Conservation (phyloP, 2,888 invertebrate genomes). For the Cephus pygmeus region DNA sequence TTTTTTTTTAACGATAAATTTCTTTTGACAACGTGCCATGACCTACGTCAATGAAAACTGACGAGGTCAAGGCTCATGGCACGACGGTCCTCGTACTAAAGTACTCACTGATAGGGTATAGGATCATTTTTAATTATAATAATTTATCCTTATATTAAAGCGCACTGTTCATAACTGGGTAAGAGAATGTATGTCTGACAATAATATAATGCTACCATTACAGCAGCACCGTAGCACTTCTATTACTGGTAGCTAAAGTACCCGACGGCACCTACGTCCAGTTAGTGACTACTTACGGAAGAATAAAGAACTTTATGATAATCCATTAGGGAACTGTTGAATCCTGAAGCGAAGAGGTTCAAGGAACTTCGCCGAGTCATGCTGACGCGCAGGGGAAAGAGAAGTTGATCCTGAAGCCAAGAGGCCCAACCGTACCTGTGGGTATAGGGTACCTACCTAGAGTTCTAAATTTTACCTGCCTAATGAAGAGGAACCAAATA, state of each 20-base stretch:
- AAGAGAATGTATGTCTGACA: not conserved
- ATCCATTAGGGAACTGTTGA: not conserved
- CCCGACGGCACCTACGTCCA: not conserved
- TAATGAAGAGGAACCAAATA: constrained; percentile 18
- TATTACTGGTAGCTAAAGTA: not conserved
- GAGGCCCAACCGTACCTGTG: not conserved
- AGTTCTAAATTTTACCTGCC: constrained; percentile 10
- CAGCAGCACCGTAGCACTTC: not conserved
- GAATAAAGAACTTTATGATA: constrained; percentile 1
- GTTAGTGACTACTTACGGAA: not conserved
- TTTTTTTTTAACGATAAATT: not conserved
- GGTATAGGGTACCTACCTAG: not conserved
- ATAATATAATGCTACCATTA: not conserved
- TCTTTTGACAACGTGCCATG: constrained; percentile 20
- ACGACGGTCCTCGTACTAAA: not conserved
- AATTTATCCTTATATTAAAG: not conserved
- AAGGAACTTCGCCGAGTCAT: constrained; percentile 18
- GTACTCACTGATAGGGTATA: not conserved
- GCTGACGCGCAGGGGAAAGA: not conserved
- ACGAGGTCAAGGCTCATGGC: constrained; percentile 16
- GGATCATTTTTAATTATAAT: not conserved
- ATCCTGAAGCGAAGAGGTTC: constrained; percentile 2
- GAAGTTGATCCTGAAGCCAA: not conserved
- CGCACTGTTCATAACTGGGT: not conserved
- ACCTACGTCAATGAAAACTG: constrained; percentile 11